A percentile compares a stretch with the other conserved stretches of the same genome.
Conservation (phyloP, 1,140 invertebrate genomes). For the Zaprionus vittiger region DNA sequence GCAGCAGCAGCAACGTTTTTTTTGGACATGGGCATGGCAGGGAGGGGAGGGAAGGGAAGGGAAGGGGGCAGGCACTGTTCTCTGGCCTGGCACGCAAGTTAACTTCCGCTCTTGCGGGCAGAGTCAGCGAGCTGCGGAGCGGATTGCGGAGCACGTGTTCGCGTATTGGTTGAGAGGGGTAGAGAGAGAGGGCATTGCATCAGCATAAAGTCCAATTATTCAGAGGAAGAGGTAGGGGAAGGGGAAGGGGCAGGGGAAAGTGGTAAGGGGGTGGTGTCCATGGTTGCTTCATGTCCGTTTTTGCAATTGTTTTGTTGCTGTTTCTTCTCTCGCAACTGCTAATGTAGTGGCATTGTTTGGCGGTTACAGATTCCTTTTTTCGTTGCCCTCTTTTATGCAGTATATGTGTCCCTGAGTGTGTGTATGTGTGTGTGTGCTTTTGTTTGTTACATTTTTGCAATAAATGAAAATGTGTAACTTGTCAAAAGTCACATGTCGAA, state of each 20-base stretch:
- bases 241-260: slow-evolving; percentile 1
- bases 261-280: background rate
- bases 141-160: slow-evolving; percentile 9
- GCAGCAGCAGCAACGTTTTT: slow-evolving; percentile 35
- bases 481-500: slow-evolving; percentile 59
- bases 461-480: slow-evolving; percentile 64
- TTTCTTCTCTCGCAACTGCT: slow-evolving; percentile 53
- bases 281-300: slow-evolving; percentile 1
- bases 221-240: background rate
- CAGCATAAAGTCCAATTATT: slow-evolving; percentile 73
- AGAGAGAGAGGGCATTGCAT: slow-evolving; percentile 38
- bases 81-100: slow-evolving; percentile 70
- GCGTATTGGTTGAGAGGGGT: slow-evolving; percentile 25
- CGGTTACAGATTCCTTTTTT: slow-evolving; percentile 48
- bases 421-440: background rate
- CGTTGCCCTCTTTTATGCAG: background rate
- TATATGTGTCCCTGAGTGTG: background rate
- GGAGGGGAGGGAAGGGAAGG: background rate
- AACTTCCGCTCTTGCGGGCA: slow-evolving; percentile 78
- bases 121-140: background rate
- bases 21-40: slow-evolving; percentile 2
- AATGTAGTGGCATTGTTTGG: slow-evolving; percentile 80
- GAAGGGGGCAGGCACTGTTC: too few species aligned
- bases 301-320: slow-evolving; percentile 15
- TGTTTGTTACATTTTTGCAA: slow-evolving; percentile 27